Percentiles rank a stretch among this genome's conserved stretches.
Conservation (phyloP, 2,797 vertebrate genomes). For the Chaenodraco wilsoni region DNA sequence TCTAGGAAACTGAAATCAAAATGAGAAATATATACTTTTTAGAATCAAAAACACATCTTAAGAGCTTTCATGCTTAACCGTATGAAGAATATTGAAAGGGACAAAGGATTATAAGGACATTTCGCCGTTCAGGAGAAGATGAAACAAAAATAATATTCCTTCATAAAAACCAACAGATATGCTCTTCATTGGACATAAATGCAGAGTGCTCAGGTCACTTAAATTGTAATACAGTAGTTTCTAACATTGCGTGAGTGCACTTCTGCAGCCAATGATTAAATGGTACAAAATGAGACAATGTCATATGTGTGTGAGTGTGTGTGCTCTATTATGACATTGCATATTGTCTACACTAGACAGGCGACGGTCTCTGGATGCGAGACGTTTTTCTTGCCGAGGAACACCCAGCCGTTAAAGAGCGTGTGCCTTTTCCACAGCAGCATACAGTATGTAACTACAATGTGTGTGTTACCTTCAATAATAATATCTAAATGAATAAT, state of each 20-base stretch:
- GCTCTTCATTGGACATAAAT: constrained; percentile 51
- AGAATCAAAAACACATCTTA: constrained; percentile 53
- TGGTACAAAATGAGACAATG: constrained; percentile 54
- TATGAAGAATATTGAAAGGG: constrained; percentile 19
- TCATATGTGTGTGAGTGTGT: constrained; percentile 23
- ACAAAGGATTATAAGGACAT: constrained; percentile 3
- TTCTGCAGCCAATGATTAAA: constrained; percentile 63
- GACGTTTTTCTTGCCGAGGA: constrained; percentile 35
- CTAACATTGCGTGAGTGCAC: constrained; percentile 66
- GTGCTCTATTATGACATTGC: constrained; percentile 68
- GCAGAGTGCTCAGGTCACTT: constrained; percentile 70
- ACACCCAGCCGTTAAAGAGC: constrained; percentile 65
- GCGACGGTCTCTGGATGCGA: constrained; percentile 52
- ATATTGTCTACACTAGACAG: constrained; percentile 69
- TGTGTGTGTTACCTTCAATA: constrained; percentile 56
- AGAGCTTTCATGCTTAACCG: constrained; percentile 29
- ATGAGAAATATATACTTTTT: constrained; percentile 56
- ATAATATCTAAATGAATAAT: constrained; percentile 49
- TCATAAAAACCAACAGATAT: constrained; percentile 60
- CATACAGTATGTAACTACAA: constrained; percentile 60
- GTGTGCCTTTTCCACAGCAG: constrained; percentile 73
- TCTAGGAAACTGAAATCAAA: constrained; percentile 58
- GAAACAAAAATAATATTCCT: constrained; percentile 49
- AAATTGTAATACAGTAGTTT: constrained; percentile 71
- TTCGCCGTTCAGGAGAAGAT: constrained; percentile 9